A percentile compares a stretch with the other conserved stretches of the same genome.
Conservation (phyloP, 2,113 vertebrate species). For the Neoarius graeffei region DNA sequence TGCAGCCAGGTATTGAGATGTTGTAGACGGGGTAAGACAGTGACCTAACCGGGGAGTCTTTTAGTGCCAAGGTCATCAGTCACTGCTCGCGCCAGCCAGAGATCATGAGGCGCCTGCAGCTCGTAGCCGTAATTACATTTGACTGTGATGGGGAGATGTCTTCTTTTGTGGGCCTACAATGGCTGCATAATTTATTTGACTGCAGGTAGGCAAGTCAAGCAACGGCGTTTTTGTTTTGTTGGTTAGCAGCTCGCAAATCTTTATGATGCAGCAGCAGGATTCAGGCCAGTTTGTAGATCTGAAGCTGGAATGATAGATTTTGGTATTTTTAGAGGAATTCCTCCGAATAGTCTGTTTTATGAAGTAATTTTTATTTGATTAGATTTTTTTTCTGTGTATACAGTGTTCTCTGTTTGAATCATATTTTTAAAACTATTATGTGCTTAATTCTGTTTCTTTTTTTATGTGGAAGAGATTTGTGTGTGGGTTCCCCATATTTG, state of each 20-base stretch:
- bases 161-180: constrained; percentile 97
- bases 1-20: constrained; percentile 91
- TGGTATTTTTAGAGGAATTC: not conserved
- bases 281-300: constrained; percentile 17
- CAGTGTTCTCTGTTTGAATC: not conserved
- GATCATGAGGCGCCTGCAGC: constrained; percentile 88
- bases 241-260: constrained; percentile 27
- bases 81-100: constrained; percentile 89
- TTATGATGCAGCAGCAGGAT: constrained; percentile 12
- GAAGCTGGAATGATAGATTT: not conserved
- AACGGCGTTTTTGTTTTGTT: constrained; percentile 51
- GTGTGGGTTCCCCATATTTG: not conserved
- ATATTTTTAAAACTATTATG: not conserved
- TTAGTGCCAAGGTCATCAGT: constrained; percentile 96
- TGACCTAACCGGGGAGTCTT: constrained; percentile 83
- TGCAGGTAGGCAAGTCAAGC: constrained; percentile 76
- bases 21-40: constrained; percentile 80
- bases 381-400: not conserved
- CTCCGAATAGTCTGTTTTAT: not conserved
- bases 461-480: not conserved
- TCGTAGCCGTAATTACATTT: constrained; percentile 97
- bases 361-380: constrained; percentile 1
- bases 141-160: constrained; percentile 95
- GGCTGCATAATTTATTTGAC: constrained; percentile 97
- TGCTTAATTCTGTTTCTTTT: not conserved